Percentiles rank a stretch among this genome's conserved stretches.
phyloP scores from a whole-genome alignment of 2,797 vertebrate species.

The Tauraco hartlaubi region DNA sequence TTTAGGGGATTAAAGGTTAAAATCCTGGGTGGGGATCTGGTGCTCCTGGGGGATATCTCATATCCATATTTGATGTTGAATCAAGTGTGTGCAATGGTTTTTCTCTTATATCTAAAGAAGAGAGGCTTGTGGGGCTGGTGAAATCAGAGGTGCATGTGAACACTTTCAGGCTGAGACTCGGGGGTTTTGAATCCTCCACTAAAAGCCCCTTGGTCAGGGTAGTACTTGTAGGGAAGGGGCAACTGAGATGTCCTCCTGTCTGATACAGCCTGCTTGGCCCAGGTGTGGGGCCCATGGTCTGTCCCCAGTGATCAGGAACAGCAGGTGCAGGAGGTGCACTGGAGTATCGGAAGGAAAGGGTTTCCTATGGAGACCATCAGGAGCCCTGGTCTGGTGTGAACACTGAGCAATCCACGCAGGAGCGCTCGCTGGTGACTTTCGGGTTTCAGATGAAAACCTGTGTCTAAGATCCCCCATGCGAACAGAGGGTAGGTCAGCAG shows the following conservation, averaged over 20 bases:
- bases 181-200: not conserved
- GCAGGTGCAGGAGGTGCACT: not conserved
- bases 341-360: not conserved
- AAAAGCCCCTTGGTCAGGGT: not conserved
- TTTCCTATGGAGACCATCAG: not conserved
- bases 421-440: rapidly evolving
- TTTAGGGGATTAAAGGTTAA: not conserved
- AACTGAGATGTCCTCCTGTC: not conserved
- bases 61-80: not conserved
- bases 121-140: not conserved
- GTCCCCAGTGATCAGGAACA: rapidly evolving
- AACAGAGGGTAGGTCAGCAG: not conserved
- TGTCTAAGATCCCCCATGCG: rapidly evolving
- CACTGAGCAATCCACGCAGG: rapidly evolving
- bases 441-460: not conserved
- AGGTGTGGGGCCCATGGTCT: not conserved
- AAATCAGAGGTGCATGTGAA: not conserved
- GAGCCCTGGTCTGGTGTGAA: rapidly evolving
- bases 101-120: not conserved
- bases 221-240: not conserved
- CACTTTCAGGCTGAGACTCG: not conserved
- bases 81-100: not conserved
- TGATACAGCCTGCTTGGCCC: not conserved
- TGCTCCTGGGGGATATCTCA: rapidly evolving
- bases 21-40: not conserved